phyloP scores from a whole-genome alignment of 2,888 invertebrate genomes.

The Muschampia plurimacula region DNA sequence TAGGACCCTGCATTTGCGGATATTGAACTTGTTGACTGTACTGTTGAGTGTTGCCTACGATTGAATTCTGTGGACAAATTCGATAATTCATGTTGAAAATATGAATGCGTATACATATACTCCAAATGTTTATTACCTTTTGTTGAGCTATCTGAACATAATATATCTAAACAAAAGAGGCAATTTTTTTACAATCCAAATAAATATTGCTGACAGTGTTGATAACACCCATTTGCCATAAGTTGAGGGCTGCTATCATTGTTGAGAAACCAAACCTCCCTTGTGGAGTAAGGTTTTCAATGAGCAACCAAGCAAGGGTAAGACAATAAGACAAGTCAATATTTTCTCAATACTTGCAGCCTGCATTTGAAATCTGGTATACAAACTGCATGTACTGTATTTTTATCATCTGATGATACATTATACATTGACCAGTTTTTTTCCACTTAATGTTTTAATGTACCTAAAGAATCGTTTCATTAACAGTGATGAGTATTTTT shows the following conservation, averaged over 20 bases:
- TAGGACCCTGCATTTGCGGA: slow-evolving; percentile 22
- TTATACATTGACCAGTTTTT: too few relatives aligned
- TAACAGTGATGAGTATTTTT: neutral
- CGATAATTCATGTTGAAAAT: slow-evolving; percentile 19
- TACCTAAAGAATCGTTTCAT: neutral
- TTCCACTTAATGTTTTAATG: too few relatives aligned
- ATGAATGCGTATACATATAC: neutral
- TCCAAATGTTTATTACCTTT: neutral
- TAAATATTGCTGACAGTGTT: neutral
- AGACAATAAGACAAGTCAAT: neutral
- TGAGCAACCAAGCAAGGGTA: neutral
- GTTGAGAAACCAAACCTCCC: neutral
- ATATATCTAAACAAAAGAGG: too few relatives aligned
- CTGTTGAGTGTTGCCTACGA: slow-evolving; percentile 36
- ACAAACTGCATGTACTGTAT: too few relatives aligned
- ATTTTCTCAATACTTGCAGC: neutral
- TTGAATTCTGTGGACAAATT: slow-evolving; percentile 44
- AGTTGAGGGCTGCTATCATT: neutral
- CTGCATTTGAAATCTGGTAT: neutral
- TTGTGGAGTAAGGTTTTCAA: neutral
- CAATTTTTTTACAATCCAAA: too few relatives aligned
- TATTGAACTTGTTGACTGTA: slow-evolving; percentile 24
- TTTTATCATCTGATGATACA: too few relatives aligned
- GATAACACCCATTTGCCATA: neutral
- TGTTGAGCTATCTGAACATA: too few relatives aligned